Conservation (phyloP, 2,113 vertebrate species). For the Crotalus tigris region DNA sequence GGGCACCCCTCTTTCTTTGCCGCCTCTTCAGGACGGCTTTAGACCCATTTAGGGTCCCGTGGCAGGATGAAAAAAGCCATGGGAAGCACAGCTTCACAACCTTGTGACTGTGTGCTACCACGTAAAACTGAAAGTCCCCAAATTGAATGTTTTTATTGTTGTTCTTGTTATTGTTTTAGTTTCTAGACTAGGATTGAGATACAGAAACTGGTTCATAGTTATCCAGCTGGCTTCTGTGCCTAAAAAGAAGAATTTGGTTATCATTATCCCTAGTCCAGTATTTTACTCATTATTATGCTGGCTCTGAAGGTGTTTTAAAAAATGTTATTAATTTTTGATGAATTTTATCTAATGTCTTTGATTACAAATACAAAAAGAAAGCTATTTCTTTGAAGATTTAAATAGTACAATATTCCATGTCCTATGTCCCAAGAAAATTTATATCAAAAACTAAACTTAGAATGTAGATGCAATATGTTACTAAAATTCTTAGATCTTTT, state of each 20-base stretch:
- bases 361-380: constrained; percentile 22
- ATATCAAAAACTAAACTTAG: neutral
- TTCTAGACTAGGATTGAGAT: neutral
- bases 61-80: too few relatives aligned
- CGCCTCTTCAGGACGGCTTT: too few relatives aligned
- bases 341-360: constrained; percentile 50
- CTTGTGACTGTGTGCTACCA: too few relatives aligned
- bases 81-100: too few relatives aligned
- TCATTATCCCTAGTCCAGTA: neutral
- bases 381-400: constrained; percentile 30
- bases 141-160: neutral
- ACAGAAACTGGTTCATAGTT: neutral
- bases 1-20: too few relatives aligned
- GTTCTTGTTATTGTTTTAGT: neutral
- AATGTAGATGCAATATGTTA: neutral
- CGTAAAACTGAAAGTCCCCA: too few relatives aligned
- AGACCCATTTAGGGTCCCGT: too few relatives aligned
- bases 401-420: constrained; percentile 15
- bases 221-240: neutral
- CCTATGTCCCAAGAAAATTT: neutral
- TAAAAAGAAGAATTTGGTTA: neutral
- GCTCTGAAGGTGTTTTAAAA: neutral
- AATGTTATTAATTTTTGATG: constrained; percentile 56
- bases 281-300: neutral
- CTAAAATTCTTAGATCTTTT: neutral